Conservation (phyloP, 1,140 invertebrate genomes). For the Drosophila bocki region DNA sequence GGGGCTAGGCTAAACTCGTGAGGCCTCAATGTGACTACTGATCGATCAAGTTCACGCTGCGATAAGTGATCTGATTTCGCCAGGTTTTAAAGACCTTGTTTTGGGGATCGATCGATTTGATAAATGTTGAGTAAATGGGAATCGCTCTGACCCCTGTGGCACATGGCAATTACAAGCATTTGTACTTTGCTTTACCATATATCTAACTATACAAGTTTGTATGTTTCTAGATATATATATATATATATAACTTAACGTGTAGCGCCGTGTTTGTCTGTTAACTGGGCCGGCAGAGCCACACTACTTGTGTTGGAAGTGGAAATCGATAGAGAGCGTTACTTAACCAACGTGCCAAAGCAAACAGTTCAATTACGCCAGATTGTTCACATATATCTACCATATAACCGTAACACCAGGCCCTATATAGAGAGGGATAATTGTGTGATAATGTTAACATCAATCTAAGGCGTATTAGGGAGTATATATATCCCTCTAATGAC, state of each 20-base stretch:
- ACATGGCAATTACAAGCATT: constrained; percentile 19
- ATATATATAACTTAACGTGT: background rate
- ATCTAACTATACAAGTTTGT: background rate
- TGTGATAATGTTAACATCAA: constrained; percentile 10
- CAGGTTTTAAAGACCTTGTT: constrained; percentile 37
- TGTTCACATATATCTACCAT: constrained; percentile 22
- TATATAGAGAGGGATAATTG: constrained; percentile 1
- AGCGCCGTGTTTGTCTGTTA: constrained; percentile 31
- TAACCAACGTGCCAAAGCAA: constrained; percentile 37
- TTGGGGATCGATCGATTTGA: constrained; percentile 26
- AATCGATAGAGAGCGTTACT: constrained; percentile 47
- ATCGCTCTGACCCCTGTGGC: constrained; percentile 21
- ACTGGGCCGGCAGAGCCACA: constrained; percentile 25
- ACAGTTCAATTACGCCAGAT: constrained; percentile 43
- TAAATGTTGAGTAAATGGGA: constrained; percentile 12
- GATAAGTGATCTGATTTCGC: constrained; percentile 35
- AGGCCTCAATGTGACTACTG: constrained; percentile 30
- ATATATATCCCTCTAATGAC: background rate
- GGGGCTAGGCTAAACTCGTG: constrained; percentile 13
- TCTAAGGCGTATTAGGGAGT: background rate
- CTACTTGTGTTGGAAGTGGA: constrained; percentile 17
- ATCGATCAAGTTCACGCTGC: constrained; percentile 36
- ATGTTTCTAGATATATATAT: constrained; percentile 4
- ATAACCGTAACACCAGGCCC: background rate
- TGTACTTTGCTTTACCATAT: constrained; percentile 3